Base-by-base conservation (phyloP, 2,113 vertebrate genomes). In the Alexandromys fortis region DNA sequence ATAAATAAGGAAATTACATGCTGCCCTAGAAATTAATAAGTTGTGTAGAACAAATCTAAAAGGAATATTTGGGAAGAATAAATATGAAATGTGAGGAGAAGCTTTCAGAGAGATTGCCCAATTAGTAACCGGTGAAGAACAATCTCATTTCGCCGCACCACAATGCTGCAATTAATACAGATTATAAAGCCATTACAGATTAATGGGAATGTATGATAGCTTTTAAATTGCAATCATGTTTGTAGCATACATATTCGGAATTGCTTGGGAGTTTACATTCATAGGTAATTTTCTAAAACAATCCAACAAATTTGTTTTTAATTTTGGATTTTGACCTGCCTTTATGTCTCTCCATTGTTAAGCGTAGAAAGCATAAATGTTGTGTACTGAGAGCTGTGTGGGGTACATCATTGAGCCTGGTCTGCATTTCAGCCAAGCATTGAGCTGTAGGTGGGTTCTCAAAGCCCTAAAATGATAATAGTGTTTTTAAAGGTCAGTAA, bases 181-280 rank as follows among this genome's bases (percentile, higher is more conserved):
- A 94, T 93, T 93, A 93, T 75, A 89, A 97, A 96, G 38, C 91
- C 78, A 94, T 95, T 96, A 93, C n/a, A 3, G 92, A 96, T 96
- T 94, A 92, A 95, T 89, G 35, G 5, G 89, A 92, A 96, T 90
- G 73, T 73, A 93, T n/a, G 79, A 96, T n/a, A n/a, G 21, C 55
- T 97, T 95, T 97, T 86, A 95, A 95, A 95, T 93, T 93, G 77
- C 16, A 73, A 85, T 94, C 70, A 72, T 72, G 22, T 92, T 95
- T 93, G 89, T 90, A 89, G 58, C 83, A 86, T 88, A 76, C 65
- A 81, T 77, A 70, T 73, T 73, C 21, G 86, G 45, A 96, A 77
- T 93, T 90, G 81, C 58, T 90, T 95, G 45, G 49, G 45, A 85
- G 10, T 72, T 38, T 55, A 77, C 65, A 90, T 85, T 96, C 42